These are phyloP conservation scores for Conchocele bisecta DNA, from an alignment of 2,888 invertebrate genomes.

Conservation along the genomic window DNA sequence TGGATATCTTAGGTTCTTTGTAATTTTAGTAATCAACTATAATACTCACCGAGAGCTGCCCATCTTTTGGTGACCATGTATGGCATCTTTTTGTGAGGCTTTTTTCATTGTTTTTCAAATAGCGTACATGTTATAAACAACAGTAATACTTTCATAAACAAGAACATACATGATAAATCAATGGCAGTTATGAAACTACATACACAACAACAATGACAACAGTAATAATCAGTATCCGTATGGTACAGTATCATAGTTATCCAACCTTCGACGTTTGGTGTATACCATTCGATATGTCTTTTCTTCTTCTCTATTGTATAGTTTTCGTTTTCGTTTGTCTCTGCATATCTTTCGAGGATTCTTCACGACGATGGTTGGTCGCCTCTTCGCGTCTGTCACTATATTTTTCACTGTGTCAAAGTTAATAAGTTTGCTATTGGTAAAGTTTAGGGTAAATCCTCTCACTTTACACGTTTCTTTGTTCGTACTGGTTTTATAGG, in stretches of 20 bases:
- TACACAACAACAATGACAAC: no score
- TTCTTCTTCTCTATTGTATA: slow-evolving; percentile 23
- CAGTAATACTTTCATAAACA: no score
- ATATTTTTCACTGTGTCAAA: slow-evolving; percentile 28
- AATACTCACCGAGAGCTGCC: no score
- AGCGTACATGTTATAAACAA: no score
- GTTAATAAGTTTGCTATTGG: slow-evolving; percentile 31
- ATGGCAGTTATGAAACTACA: no score
- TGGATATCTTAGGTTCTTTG: no score
- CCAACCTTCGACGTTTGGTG: slow-evolving; percentile 43
- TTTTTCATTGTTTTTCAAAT: no score
- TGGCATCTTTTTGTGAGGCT: no score
- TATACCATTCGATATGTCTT: slow-evolving; percentile 50
- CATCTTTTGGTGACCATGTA: no score
- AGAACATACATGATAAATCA: no score
- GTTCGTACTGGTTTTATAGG: slow-evolving; percentile 11
- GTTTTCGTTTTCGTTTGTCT: slow-evolving; percentile 18
- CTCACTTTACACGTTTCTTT: slow-evolving; percentile 38
- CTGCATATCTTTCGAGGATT: slow-evolving; percentile 31
- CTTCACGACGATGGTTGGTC: slow-evolving; percentile 3
- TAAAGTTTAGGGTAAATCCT: slow-evolving; percentile 22
- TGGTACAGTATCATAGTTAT: slow-evolving; percentile 49
- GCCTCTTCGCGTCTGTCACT: slow-evolving; percentile 7
- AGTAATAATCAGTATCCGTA: slow-evolving; percentile 57
- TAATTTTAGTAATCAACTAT: no score